phyloP scores from a whole-genome alignment of 2,797 vertebrate species.

The Schizopygopsis malacanthus region DNA sequence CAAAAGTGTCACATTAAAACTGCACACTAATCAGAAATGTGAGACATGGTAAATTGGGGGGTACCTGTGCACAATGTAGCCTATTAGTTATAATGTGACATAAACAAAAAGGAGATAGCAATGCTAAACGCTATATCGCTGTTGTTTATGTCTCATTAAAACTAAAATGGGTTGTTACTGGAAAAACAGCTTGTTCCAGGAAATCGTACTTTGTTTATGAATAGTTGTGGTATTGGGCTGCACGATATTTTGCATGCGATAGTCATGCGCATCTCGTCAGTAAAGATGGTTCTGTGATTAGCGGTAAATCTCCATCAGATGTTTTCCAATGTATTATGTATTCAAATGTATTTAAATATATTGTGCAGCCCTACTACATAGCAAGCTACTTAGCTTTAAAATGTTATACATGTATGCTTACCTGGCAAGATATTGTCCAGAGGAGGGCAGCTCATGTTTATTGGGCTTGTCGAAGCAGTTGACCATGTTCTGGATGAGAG shows the following conservation, averaged over 20 bases:
- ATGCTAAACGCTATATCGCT: neutral
- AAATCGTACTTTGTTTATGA: neutral
- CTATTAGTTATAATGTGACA: constrained; percentile 35
- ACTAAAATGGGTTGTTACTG: constrained; percentile 12
- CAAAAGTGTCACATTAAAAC: neutral
- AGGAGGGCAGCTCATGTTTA: constrained; percentile 70
- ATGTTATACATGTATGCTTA: constrained; percentile 67
- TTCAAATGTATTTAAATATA: no score
- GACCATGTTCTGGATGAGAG: constrained; percentile 77
- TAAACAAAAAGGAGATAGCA: neutral
- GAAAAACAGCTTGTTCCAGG: constrained; percentile 14
- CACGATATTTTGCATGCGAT: no score
- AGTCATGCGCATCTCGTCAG: no score
- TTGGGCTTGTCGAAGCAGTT: constrained; percentile 80
- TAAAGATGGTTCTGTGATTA: no score
- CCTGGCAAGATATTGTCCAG: constrained; percentile 84
- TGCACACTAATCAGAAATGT: constrained; percentile 1
- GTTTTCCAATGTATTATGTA: no score
- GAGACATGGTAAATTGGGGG: neutral
- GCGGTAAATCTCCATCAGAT: no score
- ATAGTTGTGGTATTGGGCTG: neutral
- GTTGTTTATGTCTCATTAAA: constrained; percentile 7
- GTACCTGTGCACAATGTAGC: neutral
- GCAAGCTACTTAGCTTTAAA: neutral
- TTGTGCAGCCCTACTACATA: neutral